These are phyloP conservation scores for Bufo bufo DNA, from an alignment of 2,113 vertebrate genomes.

Conservation along the genomic window DNA sequence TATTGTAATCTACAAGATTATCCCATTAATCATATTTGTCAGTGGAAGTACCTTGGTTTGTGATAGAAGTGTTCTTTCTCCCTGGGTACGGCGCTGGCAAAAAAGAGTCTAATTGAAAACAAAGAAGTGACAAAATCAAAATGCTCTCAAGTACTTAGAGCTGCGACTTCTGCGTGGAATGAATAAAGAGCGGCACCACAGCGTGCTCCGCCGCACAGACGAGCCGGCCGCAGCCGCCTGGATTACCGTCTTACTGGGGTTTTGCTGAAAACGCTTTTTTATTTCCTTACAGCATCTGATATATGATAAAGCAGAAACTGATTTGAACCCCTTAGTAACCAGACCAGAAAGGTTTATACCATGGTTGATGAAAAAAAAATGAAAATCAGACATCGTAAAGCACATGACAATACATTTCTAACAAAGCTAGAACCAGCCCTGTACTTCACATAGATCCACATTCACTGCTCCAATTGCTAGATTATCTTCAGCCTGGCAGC, in stretches of 20 bases:
- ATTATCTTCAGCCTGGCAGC: too few species aligned
- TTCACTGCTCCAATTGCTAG: too few species aligned
- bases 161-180: constrained; percentile 46
- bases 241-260: not conserved
- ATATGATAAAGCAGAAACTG: not conserved
- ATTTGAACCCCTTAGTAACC: not conserved
- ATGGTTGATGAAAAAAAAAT: too few species aligned
- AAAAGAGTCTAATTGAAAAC: constrained; percentile 65
- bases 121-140: constrained; percentile 62
- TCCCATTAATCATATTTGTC: constrained; percentile 70
- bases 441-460: too few species aligned
- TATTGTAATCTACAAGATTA: constrained; percentile 67
- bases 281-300: not conserved
- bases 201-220: not conserved
- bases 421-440: too few species aligned
- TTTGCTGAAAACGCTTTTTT: not conserved
- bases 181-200: constrained; percentile 35
- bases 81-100: constrained; percentile 56
- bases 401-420: too few species aligned
- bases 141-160: constrained; percentile 52
- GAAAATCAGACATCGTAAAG: too few species aligned
- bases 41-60: constrained; percentile 65
- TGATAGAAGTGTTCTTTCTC: constrained; percentile 65
- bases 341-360: too few species aligned
- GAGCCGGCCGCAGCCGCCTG: not conserved